Evolutionary conservation across 2,888 invertebrate species (phyloP).

Genomic region (Calephelis perditalis): DNA sequence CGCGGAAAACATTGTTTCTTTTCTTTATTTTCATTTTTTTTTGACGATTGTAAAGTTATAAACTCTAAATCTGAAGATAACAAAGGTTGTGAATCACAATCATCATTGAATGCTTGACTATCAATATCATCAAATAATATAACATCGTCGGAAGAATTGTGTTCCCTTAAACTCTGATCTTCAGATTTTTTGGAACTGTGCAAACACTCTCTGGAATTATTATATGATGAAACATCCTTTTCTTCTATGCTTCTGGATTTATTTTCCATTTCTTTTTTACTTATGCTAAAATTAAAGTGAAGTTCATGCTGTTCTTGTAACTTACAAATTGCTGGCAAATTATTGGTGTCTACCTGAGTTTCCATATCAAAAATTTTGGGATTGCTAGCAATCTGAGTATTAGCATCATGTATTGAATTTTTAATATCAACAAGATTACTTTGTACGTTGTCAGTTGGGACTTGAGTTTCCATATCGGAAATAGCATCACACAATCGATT

Average conservation of each 20-base stretch:
- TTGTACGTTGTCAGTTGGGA: constrained; percentile 21
- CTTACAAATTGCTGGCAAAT: constrained; percentile 45
- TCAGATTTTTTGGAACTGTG: constrained; percentile 24
- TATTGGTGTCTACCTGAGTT: constrained; percentile 34
- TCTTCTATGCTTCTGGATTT: constrained; percentile 33
- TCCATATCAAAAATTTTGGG: constrained; percentile 28
- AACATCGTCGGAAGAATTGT: constrained; percentile 49
- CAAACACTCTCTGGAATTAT: constrained; percentile 12
- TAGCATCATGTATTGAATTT: constrained; percentile 47
- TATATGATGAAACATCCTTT: constrained; percentile 8
- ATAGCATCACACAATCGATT: constrained; percentile 4
- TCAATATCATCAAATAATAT: constrained; percentile 56
- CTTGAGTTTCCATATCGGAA: constrained; percentile 28
- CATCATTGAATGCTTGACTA: constrained; percentile 38
- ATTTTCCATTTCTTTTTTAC: constrained; percentile 46
- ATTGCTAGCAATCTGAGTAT: constrained; percentile 35
- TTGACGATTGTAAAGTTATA: constrained; percentile 2
- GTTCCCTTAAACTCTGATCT: constrained; percentile 23
- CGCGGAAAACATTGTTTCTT: constrained; percentile 28
- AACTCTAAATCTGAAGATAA: constrained; percentile 38
- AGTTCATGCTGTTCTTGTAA: constrained; percentile 47
- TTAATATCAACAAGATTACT: constrained; percentile 14
- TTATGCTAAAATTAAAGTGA: constrained; percentile 43
- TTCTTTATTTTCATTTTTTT: constrained; percentile 8
- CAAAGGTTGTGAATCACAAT: constrained; percentile 54